Evolutionary conservation across 2,888 invertebrate species (phyloP).

Genomic region (Scaptomyza reducta): DNA sequence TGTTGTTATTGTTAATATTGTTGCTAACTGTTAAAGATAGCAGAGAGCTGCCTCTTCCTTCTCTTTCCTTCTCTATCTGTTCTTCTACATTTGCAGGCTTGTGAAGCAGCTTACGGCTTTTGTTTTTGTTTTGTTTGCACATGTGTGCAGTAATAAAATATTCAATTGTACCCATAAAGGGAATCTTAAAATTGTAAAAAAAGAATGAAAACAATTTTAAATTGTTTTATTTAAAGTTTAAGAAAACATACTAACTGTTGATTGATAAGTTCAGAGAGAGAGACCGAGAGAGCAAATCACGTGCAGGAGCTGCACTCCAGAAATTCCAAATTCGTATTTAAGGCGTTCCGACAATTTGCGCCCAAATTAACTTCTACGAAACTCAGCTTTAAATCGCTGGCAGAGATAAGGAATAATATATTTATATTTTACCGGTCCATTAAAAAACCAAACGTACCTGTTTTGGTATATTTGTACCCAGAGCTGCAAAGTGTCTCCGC

Average conservation of each 20-base stretch:
- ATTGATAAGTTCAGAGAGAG: not conserved
- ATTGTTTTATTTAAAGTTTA: too few relatives aligned
- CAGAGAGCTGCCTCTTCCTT: constrained; percentile 22
- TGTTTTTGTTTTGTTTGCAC: constrained; percentile 32
- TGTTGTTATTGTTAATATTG: too few relatives aligned
- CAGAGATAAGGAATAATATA: not conserved
- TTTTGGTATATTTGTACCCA: not conserved
- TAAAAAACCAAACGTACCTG: not conserved
- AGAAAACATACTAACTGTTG: not conserved
- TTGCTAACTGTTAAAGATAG: constrained; percentile 21
- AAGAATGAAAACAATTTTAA: too few relatives aligned
- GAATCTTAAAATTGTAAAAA: too few relatives aligned
- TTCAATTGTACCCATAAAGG: too few relatives aligned
- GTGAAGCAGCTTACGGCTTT: constrained; percentile 39
- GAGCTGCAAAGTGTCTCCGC: constrained; percentile 13
- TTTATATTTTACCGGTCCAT: too few relatives aligned
- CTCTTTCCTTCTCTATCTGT: constrained; percentile 5
- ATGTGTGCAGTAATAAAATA: constrained; percentile 50
- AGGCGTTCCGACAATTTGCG: too few relatives aligned
- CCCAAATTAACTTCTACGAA: not conserved
- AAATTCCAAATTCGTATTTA: not conserved
- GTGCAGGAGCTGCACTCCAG: not conserved
- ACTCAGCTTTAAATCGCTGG: not conserved
- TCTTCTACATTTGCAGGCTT: constrained; percentile 25
- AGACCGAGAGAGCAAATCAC: not conserved